Base-by-base conservation (phyloP, 1,140 invertebrate genomes). In the Pseudomyrmex dendroicus region DNA sequence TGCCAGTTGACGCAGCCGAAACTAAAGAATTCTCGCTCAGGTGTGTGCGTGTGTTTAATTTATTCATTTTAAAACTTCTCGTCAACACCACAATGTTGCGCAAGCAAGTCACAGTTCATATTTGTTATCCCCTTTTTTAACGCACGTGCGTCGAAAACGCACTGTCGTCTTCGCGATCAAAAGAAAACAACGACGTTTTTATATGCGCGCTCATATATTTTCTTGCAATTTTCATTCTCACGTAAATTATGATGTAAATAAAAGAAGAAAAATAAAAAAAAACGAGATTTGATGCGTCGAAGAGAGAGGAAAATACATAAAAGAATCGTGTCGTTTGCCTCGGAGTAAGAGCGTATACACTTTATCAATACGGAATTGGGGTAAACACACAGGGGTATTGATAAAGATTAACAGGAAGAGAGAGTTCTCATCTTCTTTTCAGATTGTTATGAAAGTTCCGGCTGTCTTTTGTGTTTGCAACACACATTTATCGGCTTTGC, bases 1-100 rank as follows among this genome's bases (percentile, higher is more conserved):
- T 48, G 17, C 1, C 5, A 2, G 12, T 52, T 82, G 82, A 88
- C 70, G 86, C 59, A 70, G 73, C 52, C 72, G 20, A 87, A 88
- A 84, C 25, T 68, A 52, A 87, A 76, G 64, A 64, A 84, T 35
- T 35, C 35, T 35, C 35, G 35, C 5, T 5, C 35, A 62, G n/a
- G 2, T 9, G 54, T 15, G 56, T n/a, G 20, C 22, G 13, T 64
- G 1, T 44, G 35, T 35, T 35, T 35, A 35, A 63, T 44, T 25
- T 35, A 64, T 64, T 64, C 25, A 25, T 8, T 63, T 63, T 15
- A 35, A 35, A 35, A 35, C 35, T 4, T 35, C 35, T 7, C 25
- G 25, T 35, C 35, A 35, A 35, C 35, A 35, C 7, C 5, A 35
- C 35, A 20, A 5, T 25, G 12, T 62, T 25, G 9, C 12, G 15